Evolutionary conservation across 2,113 vertebrate genomes (phyloP), one percentile per base, ranked within the genome.

Genomic region (Pogona vitticeps): DNA sequence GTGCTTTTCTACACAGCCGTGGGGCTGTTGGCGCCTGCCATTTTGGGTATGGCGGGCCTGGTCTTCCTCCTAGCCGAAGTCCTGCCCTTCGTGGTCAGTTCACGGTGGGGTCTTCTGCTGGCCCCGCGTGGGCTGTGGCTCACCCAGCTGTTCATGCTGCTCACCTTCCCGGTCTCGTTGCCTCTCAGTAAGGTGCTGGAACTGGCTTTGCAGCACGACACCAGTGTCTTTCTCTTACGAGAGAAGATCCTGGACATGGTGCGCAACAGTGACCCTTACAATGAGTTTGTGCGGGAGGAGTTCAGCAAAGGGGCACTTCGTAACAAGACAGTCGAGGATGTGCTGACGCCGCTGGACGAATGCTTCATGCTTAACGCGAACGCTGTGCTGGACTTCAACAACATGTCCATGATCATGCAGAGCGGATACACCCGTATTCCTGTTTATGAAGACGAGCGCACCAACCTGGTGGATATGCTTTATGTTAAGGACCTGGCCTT

Each of bases 331-430:
- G 98, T 98, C 92, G 98, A 98, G 95, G 98, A 98, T 88, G 97
- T 98, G 83, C 94, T 98, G 89, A 98, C 98, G 0, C 97, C 97
- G 0, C 95, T 98, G 86, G 97, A 97, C 73, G 97, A 98, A 86
- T 98, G 98, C 91, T 98, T 98, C 95, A 98, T 98, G 98, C 96
- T 98, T 77, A 96, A 97, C 38, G 95, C 97, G 84, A 94, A 95
- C 1, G 94, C 96, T 1, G 92, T 97, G 59, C 96, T 98, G 89
- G 98, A 98, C 93, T 98, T 98, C 91, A 94, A 94, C 92, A 98
- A 97, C 91, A 97, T 98, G 97, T 98, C 98, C 0, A 96, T 96
- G 87, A 97, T 99, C 95, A 98, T 99, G 98, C 98, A 98, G 97
- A 97, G 98, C 63, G 98, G 98, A 5, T 97, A 98, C 96, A 98